phyloP scores from a whole-genome alignment of 2,888 invertebrate species.

The Spodoptera picta region DNA sequence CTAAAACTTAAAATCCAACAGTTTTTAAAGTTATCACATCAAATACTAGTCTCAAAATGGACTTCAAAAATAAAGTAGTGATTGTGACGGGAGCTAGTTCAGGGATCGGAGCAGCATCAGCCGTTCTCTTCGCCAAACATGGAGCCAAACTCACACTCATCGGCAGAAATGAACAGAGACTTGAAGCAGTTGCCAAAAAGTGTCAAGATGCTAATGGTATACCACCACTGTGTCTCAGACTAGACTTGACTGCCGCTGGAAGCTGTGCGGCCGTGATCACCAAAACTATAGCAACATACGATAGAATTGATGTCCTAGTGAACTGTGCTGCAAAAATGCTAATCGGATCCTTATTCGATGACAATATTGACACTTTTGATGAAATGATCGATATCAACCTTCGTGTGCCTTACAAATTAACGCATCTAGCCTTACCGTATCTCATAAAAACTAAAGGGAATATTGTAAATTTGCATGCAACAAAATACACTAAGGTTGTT shows the following conservation, averaged over 20 bases:
- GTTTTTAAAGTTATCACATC: background rate
- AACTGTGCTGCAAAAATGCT: constrained; percentile 94
- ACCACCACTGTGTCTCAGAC: constrained; percentile 75
- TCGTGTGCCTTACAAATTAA: constrained; percentile 91
- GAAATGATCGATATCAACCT: constrained; percentile 94
- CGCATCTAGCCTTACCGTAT: constrained; percentile 93
- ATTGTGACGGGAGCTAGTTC: constrained; percentile 77
- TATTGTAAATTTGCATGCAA: constrained; percentile 96
- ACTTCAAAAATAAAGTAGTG: constrained; percentile 74
- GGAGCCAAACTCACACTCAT: constrained; percentile 70
- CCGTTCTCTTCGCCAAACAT: constrained; percentile 67
- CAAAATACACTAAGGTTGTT: constrained; percentile 89
- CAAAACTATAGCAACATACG: constrained; percentile 90
- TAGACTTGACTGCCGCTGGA: constrained; percentile 90
- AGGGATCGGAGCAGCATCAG: constrained; percentile 74
- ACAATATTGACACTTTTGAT: constrained; percentile 94
- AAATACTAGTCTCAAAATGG: constrained; percentile 52
- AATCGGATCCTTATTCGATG: constrained; percentile 92
- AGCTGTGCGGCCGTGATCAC: constrained; percentile 90
- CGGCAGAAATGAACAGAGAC: constrained; percentile 70
- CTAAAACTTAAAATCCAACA: background rate
- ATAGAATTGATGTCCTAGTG: constrained; percentile 92
- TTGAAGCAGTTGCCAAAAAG: constrained; percentile 60
- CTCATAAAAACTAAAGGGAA: constrained; percentile 93
- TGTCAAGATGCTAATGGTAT: constrained; percentile 61